Evolutionary conservation across 2,113 vertebrate species (phyloP).

Genomic region (Brachyhypopomus occidentalis): DNA sequence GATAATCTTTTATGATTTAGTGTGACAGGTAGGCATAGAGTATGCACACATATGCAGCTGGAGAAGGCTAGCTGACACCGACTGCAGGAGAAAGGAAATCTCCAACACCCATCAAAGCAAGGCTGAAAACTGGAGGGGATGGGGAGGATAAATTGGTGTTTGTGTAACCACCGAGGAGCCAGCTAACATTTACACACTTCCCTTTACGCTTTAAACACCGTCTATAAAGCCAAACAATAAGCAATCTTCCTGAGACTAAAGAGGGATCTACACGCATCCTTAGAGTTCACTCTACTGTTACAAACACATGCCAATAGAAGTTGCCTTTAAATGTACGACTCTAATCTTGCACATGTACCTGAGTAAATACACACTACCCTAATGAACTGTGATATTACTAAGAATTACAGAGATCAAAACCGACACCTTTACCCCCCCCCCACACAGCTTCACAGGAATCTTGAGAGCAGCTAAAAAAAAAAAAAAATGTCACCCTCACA

Average conservation of each 20-base stretch:
- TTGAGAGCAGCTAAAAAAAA: constrained; percentile 12
- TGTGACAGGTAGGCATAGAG: constrained; percentile 18
- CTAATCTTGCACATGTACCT: constrained; percentile 52
- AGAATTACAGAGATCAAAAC: constrained; percentile 17
- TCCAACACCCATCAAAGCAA: constrained; percentile 7
- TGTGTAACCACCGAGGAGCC: neutral
- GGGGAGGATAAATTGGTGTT: neutral
- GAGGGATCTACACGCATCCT: constrained; percentile 24
- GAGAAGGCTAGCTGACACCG: constrained; percentile 1
- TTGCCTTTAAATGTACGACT: constrained; percentile 36
- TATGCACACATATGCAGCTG: neutral
- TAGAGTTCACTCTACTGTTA: constrained; percentile 20
- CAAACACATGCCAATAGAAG: constrained; percentile 31
- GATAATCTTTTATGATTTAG: constrained; percentile 32
- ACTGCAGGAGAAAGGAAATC: neutral
- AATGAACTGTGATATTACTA: constrained; percentile 7
- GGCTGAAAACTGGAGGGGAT: neutral
- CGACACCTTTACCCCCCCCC: neutral
- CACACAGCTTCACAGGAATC: constrained; percentile 17
- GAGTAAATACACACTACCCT: constrained; percentile 47
- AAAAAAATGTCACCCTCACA: neutral
- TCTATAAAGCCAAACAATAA: constrained; percentile 20
- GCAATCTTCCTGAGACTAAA: constrained; percentile 52
- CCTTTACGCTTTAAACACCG: constrained; percentile 27
- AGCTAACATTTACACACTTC: constrained; percentile 5